phyloP scores from a whole-genome alignment of 92 coral and sea anemone species.

The Metridium senile region DNA sequence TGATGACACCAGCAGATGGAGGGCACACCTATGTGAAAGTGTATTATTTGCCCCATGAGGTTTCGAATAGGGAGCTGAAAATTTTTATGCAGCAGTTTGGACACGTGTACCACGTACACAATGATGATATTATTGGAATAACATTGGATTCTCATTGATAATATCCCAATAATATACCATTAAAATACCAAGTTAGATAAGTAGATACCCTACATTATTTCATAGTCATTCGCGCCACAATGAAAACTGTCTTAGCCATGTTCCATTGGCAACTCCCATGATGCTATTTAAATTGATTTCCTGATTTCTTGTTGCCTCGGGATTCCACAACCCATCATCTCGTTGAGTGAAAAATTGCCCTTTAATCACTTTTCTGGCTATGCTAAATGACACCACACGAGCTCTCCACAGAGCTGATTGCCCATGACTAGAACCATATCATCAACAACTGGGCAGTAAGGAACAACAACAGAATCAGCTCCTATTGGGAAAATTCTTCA shows the following conservation, averaged over 20 bases:
- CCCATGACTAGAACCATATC: conserved; percentile 54
- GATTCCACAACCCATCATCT: conserved; percentile 46
- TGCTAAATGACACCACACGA: conserved; percentile 14
- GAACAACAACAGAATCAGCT: conserved; percentile 55
- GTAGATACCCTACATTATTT: background rate
- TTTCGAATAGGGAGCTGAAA: too few relatives aligned
- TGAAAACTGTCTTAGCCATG: conserved; percentile 30
- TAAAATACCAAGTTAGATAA: background rate
- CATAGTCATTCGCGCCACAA: conserved; percentile 12
- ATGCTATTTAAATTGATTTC: conserved; percentile 44
- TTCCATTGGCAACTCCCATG: conserved; percentile 39
- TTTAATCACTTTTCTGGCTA: conserved; percentile 10
- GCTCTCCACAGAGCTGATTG: conserved; percentile 39
- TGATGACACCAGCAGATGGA: too few relatives aligned
- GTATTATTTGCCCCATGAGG: too few relatives aligned
- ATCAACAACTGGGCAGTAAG: conserved; percentile 42
- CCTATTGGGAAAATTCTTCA: conserved; percentile 46
- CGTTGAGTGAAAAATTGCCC: conserved; percentile 36
- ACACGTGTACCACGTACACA: too few relatives aligned
- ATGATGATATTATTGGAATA: too few relatives aligned
- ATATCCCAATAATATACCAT: background rate
- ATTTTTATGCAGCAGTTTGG: too few relatives aligned
- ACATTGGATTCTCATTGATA: too few relatives aligned
- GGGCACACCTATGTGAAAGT: too few relatives aligned
- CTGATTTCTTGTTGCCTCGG: conserved; percentile 42